Evolutionary conservation across 2,797 vertebrate genomes (phyloP).

Genomic region (Epinephelus coioides): DNA sequence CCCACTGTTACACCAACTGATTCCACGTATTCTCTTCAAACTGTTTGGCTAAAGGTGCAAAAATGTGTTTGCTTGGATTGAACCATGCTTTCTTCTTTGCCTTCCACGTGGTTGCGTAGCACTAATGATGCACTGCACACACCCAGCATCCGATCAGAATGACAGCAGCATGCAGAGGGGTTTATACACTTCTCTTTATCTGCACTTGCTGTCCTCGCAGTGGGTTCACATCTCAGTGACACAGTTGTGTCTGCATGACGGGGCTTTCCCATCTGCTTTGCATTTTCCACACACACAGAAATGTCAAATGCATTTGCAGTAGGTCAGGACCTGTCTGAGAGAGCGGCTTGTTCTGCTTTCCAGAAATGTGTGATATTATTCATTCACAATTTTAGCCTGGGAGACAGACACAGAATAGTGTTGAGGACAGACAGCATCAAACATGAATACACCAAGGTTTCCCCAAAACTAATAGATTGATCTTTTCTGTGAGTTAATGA

Average conservation of each 20-base stretch:
- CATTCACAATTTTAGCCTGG: slow-evolving; percentile 12
- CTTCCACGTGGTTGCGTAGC: background rate
- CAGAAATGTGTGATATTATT: slow-evolving; percentile 35
- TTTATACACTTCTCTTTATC: background rate
- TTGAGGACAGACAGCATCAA: background rate
- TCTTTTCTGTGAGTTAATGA: background rate
- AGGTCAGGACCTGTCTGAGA: slow-evolving; percentile 57
- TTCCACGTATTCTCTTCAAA: background rate
- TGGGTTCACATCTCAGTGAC: slow-evolving; percentile 42
- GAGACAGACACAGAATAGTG: background rate
- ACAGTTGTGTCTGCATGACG: slow-evolving; percentile 41
- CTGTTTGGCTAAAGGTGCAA: background rate
- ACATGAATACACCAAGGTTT: background rate
- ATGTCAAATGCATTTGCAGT: slow-evolving; percentile 40
- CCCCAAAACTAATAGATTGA: background rate
- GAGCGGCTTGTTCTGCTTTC: slow-evolving; percentile 50
- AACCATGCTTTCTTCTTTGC: background rate
- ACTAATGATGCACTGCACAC: background rate
- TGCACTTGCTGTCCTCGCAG: slow-evolving; percentile 43
- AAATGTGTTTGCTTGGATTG: background rate
- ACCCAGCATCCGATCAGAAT: background rate
- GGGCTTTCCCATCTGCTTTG: slow-evolving; percentile 56
- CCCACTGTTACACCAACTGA: background rate
- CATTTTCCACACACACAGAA: slow-evolving; percentile 72
- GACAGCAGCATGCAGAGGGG: background rate